phyloP scores from a whole-genome alignment of 2,113 vertebrate genomes.

The Lagopus leucura region DNA sequence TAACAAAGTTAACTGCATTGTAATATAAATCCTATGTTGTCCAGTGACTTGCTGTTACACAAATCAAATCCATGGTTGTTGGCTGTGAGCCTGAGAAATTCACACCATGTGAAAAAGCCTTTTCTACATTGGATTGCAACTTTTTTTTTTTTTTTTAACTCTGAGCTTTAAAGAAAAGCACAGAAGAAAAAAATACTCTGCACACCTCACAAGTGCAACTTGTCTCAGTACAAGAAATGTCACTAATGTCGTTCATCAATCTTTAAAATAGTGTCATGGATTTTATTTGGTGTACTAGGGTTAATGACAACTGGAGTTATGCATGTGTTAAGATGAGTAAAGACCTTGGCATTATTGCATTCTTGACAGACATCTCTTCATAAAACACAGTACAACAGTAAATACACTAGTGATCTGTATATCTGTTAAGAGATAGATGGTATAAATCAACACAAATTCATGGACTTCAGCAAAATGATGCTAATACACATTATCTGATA shows the following conservation, averaged over 20 bases:
- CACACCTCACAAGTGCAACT: not conserved
- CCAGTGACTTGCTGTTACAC: not conserved
- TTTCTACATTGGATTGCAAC: not conserved
- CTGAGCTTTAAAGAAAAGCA: not conserved
- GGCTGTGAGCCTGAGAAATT: not conserved
- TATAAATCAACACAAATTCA: not conserved
- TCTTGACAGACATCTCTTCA: not conserved
- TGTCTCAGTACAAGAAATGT: not conserved
- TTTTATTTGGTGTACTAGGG: not conserved
- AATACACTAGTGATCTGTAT: fast-evolving
- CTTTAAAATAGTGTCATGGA: not conserved
- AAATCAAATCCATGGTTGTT: not conserved
- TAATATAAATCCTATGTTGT: not conserved
- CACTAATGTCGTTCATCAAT: not conserved
- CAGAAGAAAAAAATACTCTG: not conserved
- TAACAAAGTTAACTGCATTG: not conserved
- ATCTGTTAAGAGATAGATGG: not conserved
- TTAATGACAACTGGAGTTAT: not conserved
- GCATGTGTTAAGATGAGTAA: not conserved
- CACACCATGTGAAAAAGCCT: not conserved
- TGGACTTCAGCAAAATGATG: not conserved
- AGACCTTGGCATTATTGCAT: too few relatives aligned
- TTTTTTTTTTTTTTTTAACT: not conserved
- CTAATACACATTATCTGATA: not conserved
- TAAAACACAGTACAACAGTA: not conserved